Conservation (phyloP, 2,888 invertebrate genomes). For the Adelphocoris suturalis region DNA sequence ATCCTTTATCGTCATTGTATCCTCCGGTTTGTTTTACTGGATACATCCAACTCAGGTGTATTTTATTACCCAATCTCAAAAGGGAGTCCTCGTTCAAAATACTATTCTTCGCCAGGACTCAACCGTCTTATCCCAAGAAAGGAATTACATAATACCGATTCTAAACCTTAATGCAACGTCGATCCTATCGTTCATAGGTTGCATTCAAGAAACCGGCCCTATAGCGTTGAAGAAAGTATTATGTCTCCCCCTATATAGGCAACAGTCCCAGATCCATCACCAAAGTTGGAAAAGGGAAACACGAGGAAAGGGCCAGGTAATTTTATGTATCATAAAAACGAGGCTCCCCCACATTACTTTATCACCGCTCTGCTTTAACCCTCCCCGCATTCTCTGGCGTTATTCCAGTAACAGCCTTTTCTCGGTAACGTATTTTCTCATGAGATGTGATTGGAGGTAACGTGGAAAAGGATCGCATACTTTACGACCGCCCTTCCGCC, state of each 20-base stretch:
- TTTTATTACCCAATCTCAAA: no score
- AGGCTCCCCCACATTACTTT: conserved; percentile 15
- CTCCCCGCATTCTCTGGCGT: neutral
- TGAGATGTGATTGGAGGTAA: conserved; percentile 52
- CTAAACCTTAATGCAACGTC: no score
- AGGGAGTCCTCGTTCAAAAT: no score
- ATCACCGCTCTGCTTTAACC: conserved; percentile 12
- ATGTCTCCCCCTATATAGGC: neutral
- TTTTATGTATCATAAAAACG: conserved; percentile 40
- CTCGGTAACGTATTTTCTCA: conserved; percentile 27
- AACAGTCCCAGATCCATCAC: conserved; percentile 7
- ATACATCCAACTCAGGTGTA: no score
- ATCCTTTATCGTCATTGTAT: no score
- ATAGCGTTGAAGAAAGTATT: neutral
- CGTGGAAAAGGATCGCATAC: conserved; percentile 34
- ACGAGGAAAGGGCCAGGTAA: neutral
- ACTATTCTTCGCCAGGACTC: no score
- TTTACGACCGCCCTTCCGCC: conserved; percentile 35
- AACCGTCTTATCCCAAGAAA: no score
- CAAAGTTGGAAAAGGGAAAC: conserved; percentile 2
- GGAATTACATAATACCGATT: no score
- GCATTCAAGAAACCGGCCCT: neutral
- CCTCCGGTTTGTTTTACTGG: no score
- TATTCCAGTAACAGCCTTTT: conserved; percentile 24
- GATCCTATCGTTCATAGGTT: no score